Conservation (phyloP, 2,113 vertebrate genomes). For the Fregata magnificens region DNA sequence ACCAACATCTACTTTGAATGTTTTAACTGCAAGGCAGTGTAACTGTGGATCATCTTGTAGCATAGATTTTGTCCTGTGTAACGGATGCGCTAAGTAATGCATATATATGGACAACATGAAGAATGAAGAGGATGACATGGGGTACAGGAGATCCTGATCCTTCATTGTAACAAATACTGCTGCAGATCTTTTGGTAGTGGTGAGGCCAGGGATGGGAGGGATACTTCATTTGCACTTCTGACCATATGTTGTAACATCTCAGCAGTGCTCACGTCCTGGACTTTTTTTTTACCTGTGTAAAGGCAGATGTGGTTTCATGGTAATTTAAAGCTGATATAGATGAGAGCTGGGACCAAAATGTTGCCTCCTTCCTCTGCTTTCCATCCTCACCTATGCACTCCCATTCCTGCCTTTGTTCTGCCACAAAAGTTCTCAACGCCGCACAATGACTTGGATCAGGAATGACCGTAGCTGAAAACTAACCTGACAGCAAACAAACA, state of each 20-base stretch:
- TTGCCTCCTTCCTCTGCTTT: slow-evolving; percentile 11
- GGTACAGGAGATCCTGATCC: not conserved
- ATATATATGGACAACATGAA: not conserved
- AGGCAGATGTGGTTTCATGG: not conserved
- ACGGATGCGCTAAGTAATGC: not conserved
- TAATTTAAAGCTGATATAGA: not conserved
- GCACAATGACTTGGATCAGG: not conserved
- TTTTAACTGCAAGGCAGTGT: not conserved
- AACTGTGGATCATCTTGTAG: not conserved
- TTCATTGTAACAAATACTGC: not conserved
- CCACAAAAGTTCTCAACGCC: not conserved
- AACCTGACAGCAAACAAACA: not conserved
- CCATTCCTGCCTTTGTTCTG: slow-evolving; percentile 1
- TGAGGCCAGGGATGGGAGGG: not conserved
- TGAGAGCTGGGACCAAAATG: not conserved
- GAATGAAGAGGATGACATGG: not conserved
- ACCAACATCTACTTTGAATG: not conserved
- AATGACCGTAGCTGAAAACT: not conserved
- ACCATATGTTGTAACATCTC: not conserved
- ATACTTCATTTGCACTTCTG: not conserved
- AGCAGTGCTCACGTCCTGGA: not conserved
- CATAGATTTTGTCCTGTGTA: not conserved
- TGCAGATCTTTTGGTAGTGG: not conserved
- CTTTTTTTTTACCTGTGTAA: not conserved
- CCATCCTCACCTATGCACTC: not conserved